Percentiles rank a stretch among this genome's conserved stretches.
Evolutionary conservation across 2,888 invertebrate genomes (phyloP).

Genomic region (Metopia argyrocephala): DNA sequence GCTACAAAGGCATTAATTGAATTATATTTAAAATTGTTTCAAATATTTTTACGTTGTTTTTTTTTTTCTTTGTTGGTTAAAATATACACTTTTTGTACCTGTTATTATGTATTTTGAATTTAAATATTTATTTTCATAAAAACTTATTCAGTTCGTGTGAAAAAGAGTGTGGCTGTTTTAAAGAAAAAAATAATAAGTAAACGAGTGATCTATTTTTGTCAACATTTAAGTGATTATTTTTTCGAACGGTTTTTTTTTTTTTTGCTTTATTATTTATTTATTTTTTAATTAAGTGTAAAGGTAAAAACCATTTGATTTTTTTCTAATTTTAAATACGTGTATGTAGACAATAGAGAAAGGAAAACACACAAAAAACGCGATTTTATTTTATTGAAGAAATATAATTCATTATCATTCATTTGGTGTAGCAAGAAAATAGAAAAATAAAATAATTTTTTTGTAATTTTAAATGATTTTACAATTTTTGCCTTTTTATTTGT

Average conservation of each 20-base stretch:
- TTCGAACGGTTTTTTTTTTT: constrained; percentile 7
- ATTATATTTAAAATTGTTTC: background rate
- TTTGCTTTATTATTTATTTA: constrained; percentile 51
- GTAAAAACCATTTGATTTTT: too few species aligned
- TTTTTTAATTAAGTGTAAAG: background rate
- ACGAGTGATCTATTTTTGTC: constrained; percentile 72
- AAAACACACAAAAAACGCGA: too few species aligned
- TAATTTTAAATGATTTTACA: constrained; percentile 30
- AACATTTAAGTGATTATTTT: background rate
- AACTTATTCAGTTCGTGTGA: constrained; percentile 35
- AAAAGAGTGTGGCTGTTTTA: background rate
- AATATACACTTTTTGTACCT: constrained; percentile 12
- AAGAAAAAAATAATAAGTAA: constrained; percentile 50
- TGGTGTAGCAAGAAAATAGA: constrained; percentile 7
- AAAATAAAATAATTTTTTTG: constrained; percentile 20
- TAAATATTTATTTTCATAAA: background rate
- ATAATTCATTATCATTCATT: too few species aligned
- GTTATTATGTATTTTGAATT: background rate
- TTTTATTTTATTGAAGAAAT: too few species aligned
- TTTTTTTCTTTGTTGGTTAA: constrained; percentile 1
- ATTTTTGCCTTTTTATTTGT: too few species aligned
- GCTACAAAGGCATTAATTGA: background rate
- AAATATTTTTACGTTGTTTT: background rate
- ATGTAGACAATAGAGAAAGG: too few species aligned
- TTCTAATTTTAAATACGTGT: too few species aligned